Evolutionary conservation across 2,113 vertebrate genomes (phyloP), one percentile per base, ranked within the genome.

Genomic region (Hypomesus transpacificus): DNA sequence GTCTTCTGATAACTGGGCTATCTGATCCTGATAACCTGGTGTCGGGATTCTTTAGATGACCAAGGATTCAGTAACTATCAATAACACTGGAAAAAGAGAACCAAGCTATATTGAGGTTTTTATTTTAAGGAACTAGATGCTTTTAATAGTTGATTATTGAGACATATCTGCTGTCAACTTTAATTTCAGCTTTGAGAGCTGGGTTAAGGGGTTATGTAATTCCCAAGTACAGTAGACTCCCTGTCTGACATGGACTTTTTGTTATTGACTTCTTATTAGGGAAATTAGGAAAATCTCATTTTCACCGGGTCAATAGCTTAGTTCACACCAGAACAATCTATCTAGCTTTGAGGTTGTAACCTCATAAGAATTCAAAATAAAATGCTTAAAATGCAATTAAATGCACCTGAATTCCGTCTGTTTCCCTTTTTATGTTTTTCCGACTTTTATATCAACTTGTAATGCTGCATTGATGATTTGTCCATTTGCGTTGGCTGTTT

Each of bases 391-490:
- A 46, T 2, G 39, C 39, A 1, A 2, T 46, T 46, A 46, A 46
- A 46, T 46, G 39, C 20, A 69, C 72, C 80, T 80, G 77, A 82
- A 46, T 46, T 86, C 70, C 34, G 69, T 70, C 77, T 88, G 80
- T 85, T 81, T 82, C 76, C 68, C 64, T 0, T 57, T 83, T 79
- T 83, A 78, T 87, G 81, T 82, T 86, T 87, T 80, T 84, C 75
- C 76, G 14, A 0, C 75, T 24, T 66, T 70, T 76, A 79, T 70
- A 73, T 84, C 79, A 74, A 68, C 77, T 26, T 69, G 69, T 79
- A 80, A 73, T 68, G 70, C 78, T 71, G 75, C 70, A 18, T 6
- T 54, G 81, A 82, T n/a, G 78, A 85, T 11, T 46, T 66, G 70
- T 66, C n/a, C 9, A 28, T 24, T 50, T 75, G 74, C 81, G 56